These are phyloP conservation scores for Cephus cinctus DNA, from an alignment of 1,140 invertebrate species.

Conservation along the genomic window DNA sequence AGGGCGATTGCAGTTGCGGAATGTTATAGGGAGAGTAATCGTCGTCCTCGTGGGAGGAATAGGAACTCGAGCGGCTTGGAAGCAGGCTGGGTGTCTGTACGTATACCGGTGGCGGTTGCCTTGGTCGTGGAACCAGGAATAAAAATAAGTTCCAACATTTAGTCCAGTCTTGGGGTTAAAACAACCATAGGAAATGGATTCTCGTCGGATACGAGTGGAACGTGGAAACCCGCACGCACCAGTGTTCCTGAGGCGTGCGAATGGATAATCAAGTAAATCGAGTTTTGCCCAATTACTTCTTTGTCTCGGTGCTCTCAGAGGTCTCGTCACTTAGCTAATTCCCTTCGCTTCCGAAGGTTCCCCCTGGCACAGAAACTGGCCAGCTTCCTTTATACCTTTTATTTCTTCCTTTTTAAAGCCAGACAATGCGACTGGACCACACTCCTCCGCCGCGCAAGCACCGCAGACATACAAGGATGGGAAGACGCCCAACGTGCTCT, in stretches of 20 bases:
- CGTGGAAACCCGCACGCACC: too few relatives aligned
- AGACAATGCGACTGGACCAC: slow-evolving; percentile 12
- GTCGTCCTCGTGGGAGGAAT: too few relatives aligned
- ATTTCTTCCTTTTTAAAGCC: slow-evolving; percentile 20
- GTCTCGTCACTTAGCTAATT: slow-evolving; percentile 41
- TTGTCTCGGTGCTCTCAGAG: slow-evolving; percentile 22
- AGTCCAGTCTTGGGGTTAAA: too few relatives aligned
- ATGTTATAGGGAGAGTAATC: slow-evolving; percentile 15
- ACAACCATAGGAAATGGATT: too few relatives aligned
- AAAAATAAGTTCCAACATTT: too few relatives aligned
- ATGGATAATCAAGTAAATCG: background rate
- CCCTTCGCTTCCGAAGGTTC: slow-evolving; percentile 17
- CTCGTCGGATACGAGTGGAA: too few relatives aligned
- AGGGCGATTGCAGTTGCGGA: slow-evolving; percentile 9
- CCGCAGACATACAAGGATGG: background rate
- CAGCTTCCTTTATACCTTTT: slow-evolving; percentile 16
- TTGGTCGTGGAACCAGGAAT: too few relatives aligned
- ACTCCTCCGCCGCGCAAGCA: slow-evolving; percentile 1
- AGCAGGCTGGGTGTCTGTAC: too few relatives aligned
- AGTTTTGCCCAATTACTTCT: slow-evolving; percentile 22
- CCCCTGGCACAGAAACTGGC: background rate
- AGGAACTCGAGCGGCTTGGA: too few relatives aligned
- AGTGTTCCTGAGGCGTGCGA: too few relatives aligned
- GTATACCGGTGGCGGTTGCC: too few relatives aligned
- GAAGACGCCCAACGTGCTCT: background rate